Base-by-base conservation (phyloP, 1,140 invertebrate genomes). In the Eulimnadia texana region DNA sequence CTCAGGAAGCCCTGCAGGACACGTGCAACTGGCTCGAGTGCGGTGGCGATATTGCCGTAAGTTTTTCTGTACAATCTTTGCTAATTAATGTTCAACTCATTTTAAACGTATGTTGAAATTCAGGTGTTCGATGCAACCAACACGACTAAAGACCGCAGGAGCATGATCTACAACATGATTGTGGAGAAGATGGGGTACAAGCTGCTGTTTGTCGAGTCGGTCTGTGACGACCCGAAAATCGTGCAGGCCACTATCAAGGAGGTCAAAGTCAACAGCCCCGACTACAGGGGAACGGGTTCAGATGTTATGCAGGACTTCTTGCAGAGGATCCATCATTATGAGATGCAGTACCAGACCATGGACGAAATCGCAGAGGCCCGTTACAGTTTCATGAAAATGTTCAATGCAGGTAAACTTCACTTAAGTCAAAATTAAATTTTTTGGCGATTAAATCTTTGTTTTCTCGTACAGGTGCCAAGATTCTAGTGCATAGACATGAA, bases 61-160 rank as follows among this genome's bases (percentile, higher is more conserved):
- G 82, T 78, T 66, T 63, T 58, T 62, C 50, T 0, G 3, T 22
- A 20, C 24, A 24, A 49, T 13, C 25, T 61, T 22, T 24, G 29
- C 47, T 16, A 24, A 6, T 10, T 19, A 23, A 47, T n/a, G 25
- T 13, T 23, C 24, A 59, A 49, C n/a, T 42, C 23, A 2, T 49
- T 2, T 9, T 10, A 24, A 59, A 16, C 6, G 24, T 42, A 10
- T 28, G 24, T 3, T 24, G 52, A 42, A 13, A 64, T 66, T 20
- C 70, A 88, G 88, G 87, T 96, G 63, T 83, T 95, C 68, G 93
- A 97, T 77, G 93, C 90, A 3, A 94, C 91, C 3, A 90, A 96
- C 71, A 89, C 92, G 50, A 93, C 89, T 0, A 73, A 81, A 50
- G 80, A 83, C 42, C 82, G 93, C 63, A 78, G 93, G 24, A 76